Conservation (phyloP, 2,888 invertebrate species). For the Nephrotoma appendiculata region DNA sequence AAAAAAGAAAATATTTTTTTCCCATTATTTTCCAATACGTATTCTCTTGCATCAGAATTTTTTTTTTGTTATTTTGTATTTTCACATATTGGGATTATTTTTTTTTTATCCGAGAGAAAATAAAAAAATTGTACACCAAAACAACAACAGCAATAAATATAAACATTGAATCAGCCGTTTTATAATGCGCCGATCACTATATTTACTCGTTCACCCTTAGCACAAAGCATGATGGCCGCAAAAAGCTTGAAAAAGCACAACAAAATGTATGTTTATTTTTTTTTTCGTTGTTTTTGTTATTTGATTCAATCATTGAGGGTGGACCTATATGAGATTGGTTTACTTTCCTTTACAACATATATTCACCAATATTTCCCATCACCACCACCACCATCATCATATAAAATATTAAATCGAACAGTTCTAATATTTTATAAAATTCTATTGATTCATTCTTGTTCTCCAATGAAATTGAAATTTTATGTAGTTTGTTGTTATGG, state of each 20-base stretch:
- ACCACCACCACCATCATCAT: neutral
- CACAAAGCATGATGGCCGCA: neutral
- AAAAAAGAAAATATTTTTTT: neutral
- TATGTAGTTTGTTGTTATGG: neutral
- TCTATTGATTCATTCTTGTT: neutral
- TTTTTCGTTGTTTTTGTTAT: neutral
- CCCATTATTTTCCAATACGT: constrained; percentile 1
- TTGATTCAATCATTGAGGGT: neutral
- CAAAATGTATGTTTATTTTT: neutral
- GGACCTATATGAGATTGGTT: neutral
- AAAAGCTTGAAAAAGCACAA: neutral
- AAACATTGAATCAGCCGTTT: neutral
- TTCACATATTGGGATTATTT: neutral
- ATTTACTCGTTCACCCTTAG: neutral
- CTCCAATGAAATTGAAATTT: neutral
- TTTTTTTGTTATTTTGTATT: neutral
- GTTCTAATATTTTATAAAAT: neutral
- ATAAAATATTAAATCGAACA: neutral
- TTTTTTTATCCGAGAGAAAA: neutral
- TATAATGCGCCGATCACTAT: constrained; percentile 1
- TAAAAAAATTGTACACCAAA: neutral
- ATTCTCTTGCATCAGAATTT: neutral
- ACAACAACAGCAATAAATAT: neutral
- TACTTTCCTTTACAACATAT: neutral
- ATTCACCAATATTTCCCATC: neutral